Conservation (phyloP, 1,140 invertebrate genomes). For the Tachypleus tridentatus region DNA sequence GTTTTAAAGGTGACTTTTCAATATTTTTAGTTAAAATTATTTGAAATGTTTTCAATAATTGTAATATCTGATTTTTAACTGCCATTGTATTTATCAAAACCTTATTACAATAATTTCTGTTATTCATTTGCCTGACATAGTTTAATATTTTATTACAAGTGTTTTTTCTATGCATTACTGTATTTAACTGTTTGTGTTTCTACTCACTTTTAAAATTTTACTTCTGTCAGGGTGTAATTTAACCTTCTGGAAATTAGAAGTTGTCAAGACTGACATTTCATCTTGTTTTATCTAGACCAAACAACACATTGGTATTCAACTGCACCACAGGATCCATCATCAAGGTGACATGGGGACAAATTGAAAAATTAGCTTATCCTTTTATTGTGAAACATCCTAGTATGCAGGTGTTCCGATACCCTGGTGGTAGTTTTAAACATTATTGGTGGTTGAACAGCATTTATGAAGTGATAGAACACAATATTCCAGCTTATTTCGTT, state of each 20-base stretch:
- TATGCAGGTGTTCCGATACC: constrained; percentile 16
- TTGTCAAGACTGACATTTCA: constrained; percentile 35
- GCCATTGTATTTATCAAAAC: too few relatives aligned
- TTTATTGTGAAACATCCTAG: constrained; percentile 22
- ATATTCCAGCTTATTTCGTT: constrained; percentile 67
- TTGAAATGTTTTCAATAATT: too few relatives aligned
- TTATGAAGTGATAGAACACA: constrained; percentile 67
- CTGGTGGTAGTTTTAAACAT: constrained; percentile 43
- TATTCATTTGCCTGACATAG: too few relatives aligned
- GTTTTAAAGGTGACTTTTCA: too few relatives aligned
- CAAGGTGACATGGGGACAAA: constrained; percentile 64
- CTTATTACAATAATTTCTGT: too few relatives aligned
- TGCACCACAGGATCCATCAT: constrained; percentile 76
- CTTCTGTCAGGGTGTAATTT: background rate
- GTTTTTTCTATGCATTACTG: too few relatives aligned
- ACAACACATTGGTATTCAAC: constrained; percentile 68
- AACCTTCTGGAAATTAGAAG: constrained; percentile 19
- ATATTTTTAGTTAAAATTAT: too few relatives aligned
- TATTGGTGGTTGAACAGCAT: constrained; percentile 57
- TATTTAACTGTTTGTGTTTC: background rate
- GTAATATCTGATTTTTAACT: too few relatives aligned
- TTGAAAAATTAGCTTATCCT: constrained; percentile 18
- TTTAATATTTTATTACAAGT: too few relatives aligned
- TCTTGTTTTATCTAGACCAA: constrained; percentile 40
- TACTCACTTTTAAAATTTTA: background rate